Conservation (phyloP, 2,888 invertebrate species). For the Heliconius hortense region DNA sequence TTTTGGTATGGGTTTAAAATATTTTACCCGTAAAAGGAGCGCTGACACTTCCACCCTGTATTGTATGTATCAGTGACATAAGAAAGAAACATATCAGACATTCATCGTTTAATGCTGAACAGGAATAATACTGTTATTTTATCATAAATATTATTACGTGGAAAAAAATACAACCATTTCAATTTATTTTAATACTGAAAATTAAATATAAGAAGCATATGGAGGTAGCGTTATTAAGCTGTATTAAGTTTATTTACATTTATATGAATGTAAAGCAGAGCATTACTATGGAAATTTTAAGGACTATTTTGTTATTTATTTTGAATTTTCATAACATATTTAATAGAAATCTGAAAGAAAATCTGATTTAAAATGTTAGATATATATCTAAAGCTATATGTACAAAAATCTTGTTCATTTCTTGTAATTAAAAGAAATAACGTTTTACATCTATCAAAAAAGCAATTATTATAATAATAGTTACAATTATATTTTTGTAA, state of each 20-base stretch:
- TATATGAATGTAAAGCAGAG: too few relatives aligned
- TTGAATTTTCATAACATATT: too few relatives aligned
- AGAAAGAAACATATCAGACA: background rate
- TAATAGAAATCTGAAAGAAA: too few relatives aligned
- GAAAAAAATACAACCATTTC: background rate
- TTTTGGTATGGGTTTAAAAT: too few relatives aligned
- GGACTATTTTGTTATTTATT: too few relatives aligned
- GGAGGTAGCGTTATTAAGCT: background rate
- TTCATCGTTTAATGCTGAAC: background rate
- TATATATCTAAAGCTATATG: too few relatives aligned
- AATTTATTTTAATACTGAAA: constrained; percentile 10
- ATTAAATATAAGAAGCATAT: background rate
- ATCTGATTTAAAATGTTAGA: too few relatives aligned
- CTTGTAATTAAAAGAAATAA: background rate
- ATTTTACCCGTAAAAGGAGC: too few relatives aligned
- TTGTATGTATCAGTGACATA: background rate
- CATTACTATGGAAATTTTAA: too few relatives aligned
- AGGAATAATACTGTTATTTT: background rate
- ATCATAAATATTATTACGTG: too few relatives aligned
- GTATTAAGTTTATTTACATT: too few relatives aligned
- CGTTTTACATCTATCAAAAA: background rate
- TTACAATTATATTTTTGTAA: background rate
- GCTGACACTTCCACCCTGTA: too few relatives aligned
- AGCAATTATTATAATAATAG: background rate
- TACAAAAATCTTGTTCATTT: background rate